These are phyloP conservation scores for Lanistes nyassanus DNA, from an alignment of 1,140 invertebrate genomes.

Conservation along the genomic window DNA sequence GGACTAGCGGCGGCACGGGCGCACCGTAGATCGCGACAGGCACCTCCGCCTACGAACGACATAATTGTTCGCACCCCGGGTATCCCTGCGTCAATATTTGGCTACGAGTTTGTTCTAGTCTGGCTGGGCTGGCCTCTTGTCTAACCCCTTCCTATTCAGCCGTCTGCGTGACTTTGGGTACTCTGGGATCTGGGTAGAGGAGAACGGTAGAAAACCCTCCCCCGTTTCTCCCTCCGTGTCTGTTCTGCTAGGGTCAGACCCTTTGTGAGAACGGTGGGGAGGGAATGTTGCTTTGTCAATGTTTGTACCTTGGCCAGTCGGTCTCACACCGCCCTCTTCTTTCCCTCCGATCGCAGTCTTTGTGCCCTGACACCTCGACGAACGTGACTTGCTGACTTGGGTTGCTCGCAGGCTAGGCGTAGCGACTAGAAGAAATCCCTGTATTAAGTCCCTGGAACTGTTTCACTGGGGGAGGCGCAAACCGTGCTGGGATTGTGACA, in stretches of 20 bases:
- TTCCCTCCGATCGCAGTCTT: neutral
- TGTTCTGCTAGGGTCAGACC: neutral
- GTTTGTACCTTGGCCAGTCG: neutral
- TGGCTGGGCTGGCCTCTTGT: neutral
- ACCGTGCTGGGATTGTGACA: no score
- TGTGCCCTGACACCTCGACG: neutral
- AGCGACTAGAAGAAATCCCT: no score
- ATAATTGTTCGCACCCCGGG: slow-evolving; percentile 21
- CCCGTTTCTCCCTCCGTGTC: no score
- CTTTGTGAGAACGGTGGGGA: slow-evolving; percentile 6
- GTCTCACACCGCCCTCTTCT: neutral
- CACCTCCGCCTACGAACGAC: neutral
- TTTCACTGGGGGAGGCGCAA: no score
- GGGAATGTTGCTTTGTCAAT: neutral
- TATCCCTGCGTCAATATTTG: slow-evolving; percentile 17
- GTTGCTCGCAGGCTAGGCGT: no score
- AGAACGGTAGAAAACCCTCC: neutral
- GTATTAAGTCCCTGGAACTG: no score
- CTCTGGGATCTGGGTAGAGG: neutral
- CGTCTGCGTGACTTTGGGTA: slow-evolving; percentile 12
- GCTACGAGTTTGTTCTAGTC: neutral
- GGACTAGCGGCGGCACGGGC: no score
- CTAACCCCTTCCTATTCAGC: neutral
- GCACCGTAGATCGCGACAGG: neutral
- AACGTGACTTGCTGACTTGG: no score